phyloP scores from a whole-genome alignment of 1,140 invertebrate genomes.

The Calephelis virginiensis region DNA sequence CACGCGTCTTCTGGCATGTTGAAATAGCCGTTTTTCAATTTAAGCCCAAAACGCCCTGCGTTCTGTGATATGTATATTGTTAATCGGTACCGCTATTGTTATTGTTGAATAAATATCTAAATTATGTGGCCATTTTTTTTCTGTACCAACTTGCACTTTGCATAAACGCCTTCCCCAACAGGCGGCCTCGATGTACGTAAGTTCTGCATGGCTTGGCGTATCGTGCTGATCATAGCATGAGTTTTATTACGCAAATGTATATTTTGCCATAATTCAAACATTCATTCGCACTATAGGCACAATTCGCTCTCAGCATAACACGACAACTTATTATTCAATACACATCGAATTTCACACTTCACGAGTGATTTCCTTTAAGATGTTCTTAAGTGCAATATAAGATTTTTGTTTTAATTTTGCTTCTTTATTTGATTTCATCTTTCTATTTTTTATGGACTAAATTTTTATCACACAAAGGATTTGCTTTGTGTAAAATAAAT shows the following conservation, averaged over 20 bases:
- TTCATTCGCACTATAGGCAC: conserved; percentile 24
- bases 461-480: conserved; percentile 11
- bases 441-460: conserved; percentile 1
- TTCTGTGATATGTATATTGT: conserved; percentile 71
- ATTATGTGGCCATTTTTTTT: conserved; percentile 57
- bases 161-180: conserved; percentile 42
- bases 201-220: conserved; percentile 74
- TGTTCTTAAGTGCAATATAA: not conserved
- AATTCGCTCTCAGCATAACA: conserved; percentile 16
- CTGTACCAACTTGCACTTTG: conserved; percentile 53
- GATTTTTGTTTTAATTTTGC: conserved; percentile 5
- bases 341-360: conserved; percentile 12
- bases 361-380: conserved; percentile 2
- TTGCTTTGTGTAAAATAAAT: conserved; percentile 32
- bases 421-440: conserved; percentile 8
- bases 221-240: conserved; percentile 60
- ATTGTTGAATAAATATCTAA: conserved; percentile 75
- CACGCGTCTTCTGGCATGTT: conserved; percentile 20
- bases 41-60: conserved; percentile 73
- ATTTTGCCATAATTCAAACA: conserved; percentile 38
- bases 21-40: conserved; percentile 19
- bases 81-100: conserved; percentile 50
- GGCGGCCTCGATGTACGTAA: conserved; percentile 56
- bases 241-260: conserved; percentile 52
- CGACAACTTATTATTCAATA: conserved; percentile 15